Evolutionary conservation across 2,797 vertebrate species (phyloP).

Genomic region (Xiphophorus birchmanni): DNA sequence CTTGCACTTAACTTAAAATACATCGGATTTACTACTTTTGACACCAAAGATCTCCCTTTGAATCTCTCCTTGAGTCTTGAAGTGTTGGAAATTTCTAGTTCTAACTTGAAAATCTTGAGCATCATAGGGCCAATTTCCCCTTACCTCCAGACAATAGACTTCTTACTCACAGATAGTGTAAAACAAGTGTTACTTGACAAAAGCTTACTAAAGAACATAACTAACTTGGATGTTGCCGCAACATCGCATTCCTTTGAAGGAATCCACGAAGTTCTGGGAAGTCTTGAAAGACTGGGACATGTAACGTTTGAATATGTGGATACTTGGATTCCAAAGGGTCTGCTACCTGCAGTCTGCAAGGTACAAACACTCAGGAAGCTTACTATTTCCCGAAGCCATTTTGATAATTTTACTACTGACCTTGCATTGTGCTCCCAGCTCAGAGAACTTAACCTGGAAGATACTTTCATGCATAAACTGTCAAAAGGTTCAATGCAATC

Average conservation of each 20-base stretch:
- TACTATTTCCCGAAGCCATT: background rate
- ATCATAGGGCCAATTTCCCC: conserved; percentile 36
- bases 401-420: background rate
- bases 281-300: conserved; percentile 3
- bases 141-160: conserved; percentile 2
- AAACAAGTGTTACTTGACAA: conserved; percentile 28
- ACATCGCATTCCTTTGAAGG: background rate
- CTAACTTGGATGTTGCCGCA: accelerated
- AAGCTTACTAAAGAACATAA: conserved; percentile 7
- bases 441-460: background rate
- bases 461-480: background rate
- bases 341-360: conserved; percentile 21
- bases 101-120: conserved; percentile 13
- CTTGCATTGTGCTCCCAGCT: conserved; percentile 22
- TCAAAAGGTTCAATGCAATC: background rate
- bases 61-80: conserved; percentile 18
- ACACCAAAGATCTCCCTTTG: conserved; percentile 23
- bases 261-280: conserved; percentile 2
- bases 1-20: accelerated
- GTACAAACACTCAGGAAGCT: conserved; percentile 20
- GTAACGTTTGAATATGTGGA: background rate
- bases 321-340: background rate
- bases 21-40: conserved; percentile 2
- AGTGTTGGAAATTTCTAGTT: background rate
- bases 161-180: accelerated